phyloP scores from a whole-genome alignment of 1,140 invertebrate species.

The Megalopta genalis region DNA sequence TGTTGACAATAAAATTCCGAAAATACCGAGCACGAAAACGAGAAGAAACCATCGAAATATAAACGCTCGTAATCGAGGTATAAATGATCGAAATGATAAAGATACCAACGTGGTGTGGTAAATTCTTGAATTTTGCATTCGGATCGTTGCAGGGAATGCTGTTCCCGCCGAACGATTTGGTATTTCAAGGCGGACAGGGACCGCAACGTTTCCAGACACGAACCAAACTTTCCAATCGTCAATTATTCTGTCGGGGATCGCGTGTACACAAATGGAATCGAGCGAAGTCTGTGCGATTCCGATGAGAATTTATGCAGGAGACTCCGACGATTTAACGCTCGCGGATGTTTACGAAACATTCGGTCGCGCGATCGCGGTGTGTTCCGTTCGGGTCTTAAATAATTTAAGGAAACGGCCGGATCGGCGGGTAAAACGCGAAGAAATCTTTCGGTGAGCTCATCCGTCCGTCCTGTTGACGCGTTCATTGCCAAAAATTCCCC shows the following conservation, averaged over 20 bases:
- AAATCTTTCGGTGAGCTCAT: neutral
- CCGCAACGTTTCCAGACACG: neutral
- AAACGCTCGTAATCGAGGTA: no score
- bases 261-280: neutral
- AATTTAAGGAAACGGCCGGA: neutral
- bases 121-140: no score
- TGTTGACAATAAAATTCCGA: no score
- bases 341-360: conserved; percentile 6
- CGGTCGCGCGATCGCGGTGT: neutral
- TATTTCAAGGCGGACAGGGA: neutral
- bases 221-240: neutral
- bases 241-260: neutral
- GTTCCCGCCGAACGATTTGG: no score
- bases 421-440: neutral
- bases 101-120: no score
- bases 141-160: no score
- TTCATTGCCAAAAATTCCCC: no score
- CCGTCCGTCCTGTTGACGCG: neutral
- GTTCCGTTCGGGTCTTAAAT: neutral
- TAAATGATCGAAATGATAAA: no score
- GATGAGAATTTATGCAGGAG: neutral
- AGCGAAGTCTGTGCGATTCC: neutral
- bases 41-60: no score
- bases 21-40: no score
- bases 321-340: conserved; percentile 2